Conservation (phyloP, 2,888 invertebrate genomes). For the Coleophora flavipennella region DNA sequence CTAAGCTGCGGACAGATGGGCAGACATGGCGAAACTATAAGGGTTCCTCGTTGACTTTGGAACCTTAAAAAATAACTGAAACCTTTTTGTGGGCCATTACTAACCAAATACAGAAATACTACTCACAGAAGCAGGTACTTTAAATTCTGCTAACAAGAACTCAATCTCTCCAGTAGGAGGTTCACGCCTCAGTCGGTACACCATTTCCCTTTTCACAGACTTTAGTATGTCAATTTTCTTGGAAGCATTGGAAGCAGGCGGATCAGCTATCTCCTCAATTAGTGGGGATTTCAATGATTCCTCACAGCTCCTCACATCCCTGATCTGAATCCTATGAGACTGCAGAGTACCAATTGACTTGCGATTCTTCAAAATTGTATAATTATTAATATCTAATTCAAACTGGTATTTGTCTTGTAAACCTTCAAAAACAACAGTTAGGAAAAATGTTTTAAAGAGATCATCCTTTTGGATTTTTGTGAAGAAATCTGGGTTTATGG, state of each 20-base stretch:
- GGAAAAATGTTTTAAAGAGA: conserved; percentile 84
- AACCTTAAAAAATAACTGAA: no score
- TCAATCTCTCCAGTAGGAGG: conserved; percentile 67
- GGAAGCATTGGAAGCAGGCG: conserved; percentile 14
- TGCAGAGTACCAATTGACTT: conserved; percentile 82
- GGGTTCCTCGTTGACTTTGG: no score
- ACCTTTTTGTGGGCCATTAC: no score
- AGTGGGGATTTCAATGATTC: conserved; percentile 48
- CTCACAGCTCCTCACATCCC: conserved; percentile 70
- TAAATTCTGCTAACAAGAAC: conserved; percentile 74
- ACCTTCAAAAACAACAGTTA: conserved; percentile 85
- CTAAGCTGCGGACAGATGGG: no score
- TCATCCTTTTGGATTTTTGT: conserved; percentile 80
- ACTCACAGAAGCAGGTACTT: conserved; percentile 72
- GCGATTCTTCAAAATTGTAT: conserved; percentile 79
- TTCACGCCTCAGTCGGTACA: conserved; percentile 73
- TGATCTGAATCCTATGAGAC: conserved; percentile 81
- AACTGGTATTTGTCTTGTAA: conserved; percentile 82
- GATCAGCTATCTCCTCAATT: conserved; percentile 74
- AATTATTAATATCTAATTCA: conserved; percentile 76
- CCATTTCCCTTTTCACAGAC: conserved; percentile 52
- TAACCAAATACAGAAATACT: not conserved
- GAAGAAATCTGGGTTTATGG: conserved; percentile 84
- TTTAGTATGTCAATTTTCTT: conserved; percentile 15
- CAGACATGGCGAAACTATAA: no score